These are phyloP conservation scores for Erpetoichthys calabaricus DNA, from an alignment of 2,797 vertebrate genomes.

Conservation along the genomic window DNA sequence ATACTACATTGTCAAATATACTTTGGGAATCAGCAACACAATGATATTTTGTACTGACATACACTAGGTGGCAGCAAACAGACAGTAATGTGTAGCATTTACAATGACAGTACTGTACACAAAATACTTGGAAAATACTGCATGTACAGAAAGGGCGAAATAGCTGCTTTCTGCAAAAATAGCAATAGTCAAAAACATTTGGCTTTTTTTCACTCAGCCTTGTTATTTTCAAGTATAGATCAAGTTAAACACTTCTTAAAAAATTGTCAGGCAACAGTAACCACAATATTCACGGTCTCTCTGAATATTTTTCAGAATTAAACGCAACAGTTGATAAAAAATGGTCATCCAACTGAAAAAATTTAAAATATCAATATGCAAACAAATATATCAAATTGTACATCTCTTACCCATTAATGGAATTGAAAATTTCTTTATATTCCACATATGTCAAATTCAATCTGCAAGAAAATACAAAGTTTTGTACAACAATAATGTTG, in stretches of 20 bases:
- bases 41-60: neutral
- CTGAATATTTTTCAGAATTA: neutral
- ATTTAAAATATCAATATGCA: neutral
- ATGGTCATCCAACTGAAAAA: neutral
- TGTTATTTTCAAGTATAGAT: too few species aligned
- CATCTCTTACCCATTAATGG: constrained; percentile 56
- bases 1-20: too few species aligned
- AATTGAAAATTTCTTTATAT: constrained; percentile 51
- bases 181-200: too few species aligned
- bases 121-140: too few species aligned
- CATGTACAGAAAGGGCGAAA: too few species aligned
- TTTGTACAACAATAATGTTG: neutral
- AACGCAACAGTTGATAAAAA: neutral
- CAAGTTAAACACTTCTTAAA: too few species aligned
- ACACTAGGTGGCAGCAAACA: neutral
- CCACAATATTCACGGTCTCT: neutral
- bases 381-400: neutral
- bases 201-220: too few species aligned
- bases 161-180: too few species aligned
- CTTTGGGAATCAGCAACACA: neutral
- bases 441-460: constrained; percentile 40
- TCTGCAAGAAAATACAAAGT: constrained; percentile 25
- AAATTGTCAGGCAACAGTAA: too few species aligned
- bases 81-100: neutral
- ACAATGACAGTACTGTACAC: too few species aligned